These are phyloP conservation scores for Tachysurus fulvidraco DNA, from an alignment of 2,113 vertebrate genomes.

Conservation along the genomic window DNA sequence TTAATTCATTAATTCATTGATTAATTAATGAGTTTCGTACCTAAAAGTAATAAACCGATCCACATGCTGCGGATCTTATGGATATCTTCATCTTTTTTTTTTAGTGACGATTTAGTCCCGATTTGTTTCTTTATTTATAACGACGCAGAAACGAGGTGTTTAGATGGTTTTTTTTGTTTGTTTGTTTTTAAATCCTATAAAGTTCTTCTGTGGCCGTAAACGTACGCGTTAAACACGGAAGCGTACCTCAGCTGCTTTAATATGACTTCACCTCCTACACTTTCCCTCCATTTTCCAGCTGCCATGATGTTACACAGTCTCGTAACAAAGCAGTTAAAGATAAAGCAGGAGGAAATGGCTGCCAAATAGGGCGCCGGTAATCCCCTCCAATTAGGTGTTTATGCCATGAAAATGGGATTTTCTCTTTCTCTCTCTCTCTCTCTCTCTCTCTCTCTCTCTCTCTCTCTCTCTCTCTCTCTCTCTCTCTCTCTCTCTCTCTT, in stretches of 20 bases:
- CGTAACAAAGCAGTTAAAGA: conserved; percentile 15
- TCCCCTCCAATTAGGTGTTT: conserved; percentile 57
- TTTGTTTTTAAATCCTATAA: not conserved
- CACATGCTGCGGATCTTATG: no score
- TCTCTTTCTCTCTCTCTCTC: conserved; percentile 2
- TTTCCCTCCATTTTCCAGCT: not conserved
- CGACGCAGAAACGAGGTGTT: not conserved
- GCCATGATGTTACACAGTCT: not conserved
- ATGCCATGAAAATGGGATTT: conserved; percentile 55
- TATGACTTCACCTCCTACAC: conserved; percentile 15
- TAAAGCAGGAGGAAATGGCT: conserved; percentile 38
- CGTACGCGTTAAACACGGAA: not conserved
- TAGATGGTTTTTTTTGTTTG: no score
- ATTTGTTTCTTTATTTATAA: not conserved
- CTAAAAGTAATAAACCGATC: no score
- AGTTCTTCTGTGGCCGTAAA: not conserved
- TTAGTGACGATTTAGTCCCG: not conserved
- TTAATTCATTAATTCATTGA: no score
- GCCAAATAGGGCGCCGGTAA: conserved; percentile 57
- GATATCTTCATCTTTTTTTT: no score
- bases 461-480: no score
- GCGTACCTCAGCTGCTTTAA: not conserved
- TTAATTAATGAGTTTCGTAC: no score
- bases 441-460: not conserved
- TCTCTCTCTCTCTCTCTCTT: not conserved